These are phyloP conservation scores for Mionectes macconnelli DNA, from an alignment of 2,113 vertebrate genomes.

Conservation along the genomic window DNA sequence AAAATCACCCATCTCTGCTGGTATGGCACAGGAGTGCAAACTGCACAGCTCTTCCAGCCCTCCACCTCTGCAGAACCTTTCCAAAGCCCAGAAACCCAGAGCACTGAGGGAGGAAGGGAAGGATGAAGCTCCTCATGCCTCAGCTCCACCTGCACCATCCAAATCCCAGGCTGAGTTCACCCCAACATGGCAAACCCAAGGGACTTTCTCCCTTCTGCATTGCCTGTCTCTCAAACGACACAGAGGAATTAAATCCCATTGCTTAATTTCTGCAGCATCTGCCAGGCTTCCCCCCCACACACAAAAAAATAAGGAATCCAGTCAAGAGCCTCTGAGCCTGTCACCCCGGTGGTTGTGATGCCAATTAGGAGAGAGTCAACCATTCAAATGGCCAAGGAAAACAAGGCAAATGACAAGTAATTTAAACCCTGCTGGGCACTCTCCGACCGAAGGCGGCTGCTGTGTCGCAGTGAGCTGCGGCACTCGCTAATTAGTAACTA, in stretches of 20 bases:
- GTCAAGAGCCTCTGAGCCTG: conserved; percentile 18
- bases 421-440: conserved; percentile 57
- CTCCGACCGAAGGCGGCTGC: conserved; percentile 1
- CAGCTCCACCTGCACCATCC: not conserved
- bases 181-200: not conserved
- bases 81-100: not conserved
- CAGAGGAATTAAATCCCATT: not conserved
- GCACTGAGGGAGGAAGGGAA: fast-evolving
- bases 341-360: conserved; percentile 15
- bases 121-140: not conserved
- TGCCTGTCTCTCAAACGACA: not conserved
- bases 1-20: not conserved
- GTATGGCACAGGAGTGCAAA: not conserved
- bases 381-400: conserved; percentile 56
- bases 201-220: not conserved
- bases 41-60: not conserved
- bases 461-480: not conserved
- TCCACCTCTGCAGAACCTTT: not conserved
- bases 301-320: not conserved
- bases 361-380: conserved; percentile 61
- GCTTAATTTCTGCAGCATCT: not conserved
- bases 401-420: conserved; percentile 59
- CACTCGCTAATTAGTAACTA: conserved; percentile 31
- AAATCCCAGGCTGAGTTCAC: not conserved
- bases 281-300: not conserved